These are phyloP conservation scores for Echinops telfairi DNA, from an alignment of 2,113 vertebrate genomes.

Conservation along the genomic window DNA sequence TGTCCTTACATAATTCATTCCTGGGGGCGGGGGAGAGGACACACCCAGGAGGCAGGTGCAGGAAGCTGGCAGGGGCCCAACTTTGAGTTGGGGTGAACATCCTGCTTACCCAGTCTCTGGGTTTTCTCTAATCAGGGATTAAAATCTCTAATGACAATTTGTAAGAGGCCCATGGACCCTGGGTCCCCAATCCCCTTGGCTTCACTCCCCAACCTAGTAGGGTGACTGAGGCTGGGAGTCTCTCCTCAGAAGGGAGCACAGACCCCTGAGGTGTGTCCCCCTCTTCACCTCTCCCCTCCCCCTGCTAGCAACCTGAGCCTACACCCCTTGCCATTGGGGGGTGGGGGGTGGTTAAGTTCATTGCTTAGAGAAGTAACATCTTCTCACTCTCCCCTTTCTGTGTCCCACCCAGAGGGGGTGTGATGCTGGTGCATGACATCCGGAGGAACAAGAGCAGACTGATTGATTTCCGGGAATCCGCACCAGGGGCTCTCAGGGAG, in stretches of 20 bases:
- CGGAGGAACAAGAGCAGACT: conserved; percentile 94
- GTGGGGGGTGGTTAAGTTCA: not conserved
- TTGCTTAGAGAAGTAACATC: not conserved
- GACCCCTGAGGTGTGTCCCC: not conserved
- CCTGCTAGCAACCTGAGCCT: not conserved
- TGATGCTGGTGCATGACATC: conserved; percentile 98
- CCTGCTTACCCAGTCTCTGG: conserved; percentile 69
- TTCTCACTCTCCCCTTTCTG: not conserved
- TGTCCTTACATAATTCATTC: conserved; percentile 75
- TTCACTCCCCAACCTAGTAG: conserved; percentile 8
- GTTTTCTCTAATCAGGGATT: conserved; percentile 78
- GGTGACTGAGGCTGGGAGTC: conserved; percentile 44
- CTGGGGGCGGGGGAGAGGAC: conserved; percentile 4
- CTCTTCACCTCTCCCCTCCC: no score
- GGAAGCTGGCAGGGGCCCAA: conserved; percentile 78
- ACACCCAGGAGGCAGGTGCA: conserved; percentile 75
- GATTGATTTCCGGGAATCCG: conserved; percentile 97
- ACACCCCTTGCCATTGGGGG: not conserved
- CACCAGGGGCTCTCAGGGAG: conserved; percentile 91
- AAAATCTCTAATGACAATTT: conserved; percentile 75
- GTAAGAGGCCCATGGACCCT: conserved; percentile 33
- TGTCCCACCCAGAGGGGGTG: conserved; percentile 91
- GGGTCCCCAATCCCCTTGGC: not conserved
- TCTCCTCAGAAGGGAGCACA: not conserved
- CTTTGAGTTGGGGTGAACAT: conserved; percentile 32